Percentiles rank a stretch among this genome's conserved stretches.
Conservation (phyloP, 2,888 invertebrate species). For the Eupsilia transversa region DNA sequence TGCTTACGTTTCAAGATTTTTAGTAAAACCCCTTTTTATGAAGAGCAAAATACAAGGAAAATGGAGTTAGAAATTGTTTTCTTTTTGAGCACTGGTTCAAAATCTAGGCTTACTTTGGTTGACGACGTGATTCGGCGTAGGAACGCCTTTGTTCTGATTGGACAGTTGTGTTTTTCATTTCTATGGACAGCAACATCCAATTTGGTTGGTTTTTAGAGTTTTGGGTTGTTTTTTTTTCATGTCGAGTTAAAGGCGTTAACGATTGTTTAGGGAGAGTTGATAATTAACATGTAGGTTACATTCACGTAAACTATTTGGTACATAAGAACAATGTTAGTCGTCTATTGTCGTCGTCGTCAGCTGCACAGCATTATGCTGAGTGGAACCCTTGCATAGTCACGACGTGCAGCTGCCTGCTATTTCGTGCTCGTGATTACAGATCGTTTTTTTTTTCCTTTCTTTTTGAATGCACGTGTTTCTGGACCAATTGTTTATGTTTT, state of each 20-base stretch:
- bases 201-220: slow-evolving; percentile 2
- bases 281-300: not conserved
- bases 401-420: no score
- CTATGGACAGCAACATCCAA: slow-evolving; percentile 4
- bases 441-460: no score
- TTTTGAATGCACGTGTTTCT: no score
- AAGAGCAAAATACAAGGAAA: not conserved
- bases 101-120: not conserved
- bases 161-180: slow-evolving; percentile 24
- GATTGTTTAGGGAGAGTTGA: not conserved
- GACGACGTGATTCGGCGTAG: not conserved
- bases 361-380: no score
- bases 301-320: slow-evolving; percentile 12
- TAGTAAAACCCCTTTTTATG: slow-evolving; percentile 34
- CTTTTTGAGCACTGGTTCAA: not conserved
- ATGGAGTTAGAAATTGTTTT: not conserved
- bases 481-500: no score
- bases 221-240: slow-evolving; percentile 19
- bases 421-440: no score
- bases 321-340: no score
- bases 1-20: slow-evolving; percentile 36
- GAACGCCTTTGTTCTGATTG: not conserved
- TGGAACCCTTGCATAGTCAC: no score
- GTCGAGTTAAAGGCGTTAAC: not conserved
- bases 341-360: no score